A percentile compares a stretch with the other conserved stretches of the same genome.
phyloP scores from a whole-genome alignment of 2,888 invertebrate genomes.

The Pterostichus niger region DNA sequence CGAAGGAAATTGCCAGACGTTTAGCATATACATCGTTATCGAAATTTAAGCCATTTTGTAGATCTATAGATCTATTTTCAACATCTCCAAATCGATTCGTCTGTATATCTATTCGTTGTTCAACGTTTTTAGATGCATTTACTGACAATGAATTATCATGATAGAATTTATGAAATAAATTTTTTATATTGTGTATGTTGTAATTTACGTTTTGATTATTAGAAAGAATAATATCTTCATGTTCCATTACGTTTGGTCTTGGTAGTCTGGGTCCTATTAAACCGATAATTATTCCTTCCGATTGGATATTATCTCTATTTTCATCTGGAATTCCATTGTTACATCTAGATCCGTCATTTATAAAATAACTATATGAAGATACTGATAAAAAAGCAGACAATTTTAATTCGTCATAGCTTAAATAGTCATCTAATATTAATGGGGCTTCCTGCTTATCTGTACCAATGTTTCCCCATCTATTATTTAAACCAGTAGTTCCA shows the following conservation, averaged over 20 bases:
- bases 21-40: slow-evolving; percentile 76
- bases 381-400: slow-evolving; percentile 81
- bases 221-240: slow-evolving; percentile 78
- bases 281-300: slow-evolving; percentile 78
- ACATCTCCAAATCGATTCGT: too few species aligned
- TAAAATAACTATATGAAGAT: slow-evolving; percentile 81
- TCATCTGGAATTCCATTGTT: slow-evolving; percentile 77
- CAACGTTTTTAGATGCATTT: too few species aligned
- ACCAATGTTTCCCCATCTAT: slow-evolving; percentile 81
- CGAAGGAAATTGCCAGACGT: slow-evolving; percentile 74
- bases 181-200: slow-evolving; percentile 73
- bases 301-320: slow-evolving; percentile 76
- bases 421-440: slow-evolving; percentile 78
- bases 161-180: slow-evolving; percentile 69
- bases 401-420: slow-evolving; percentile 84
- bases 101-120: too few species aligned
- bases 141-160: slow-evolving; percentile 65
- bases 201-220: slow-evolving; percentile 77
- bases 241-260: slow-evolving; percentile 79
- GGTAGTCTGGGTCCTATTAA: slow-evolving; percentile 77
- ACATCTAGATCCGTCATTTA: slow-evolving; percentile 81
- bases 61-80: slow-evolving; percentile 11
- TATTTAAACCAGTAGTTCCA: slow-evolving; percentile 75
- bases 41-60: slow-evolving; percentile 71
- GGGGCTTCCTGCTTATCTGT: slow-evolving; percentile 79